A percentile compares a stretch with the other conserved stretches of the same genome.
These are phyloP conservation scores for Tachina grossa DNA, from an alignment of 2,888 invertebrate genomes.

Conservation along the genomic window DNA sequence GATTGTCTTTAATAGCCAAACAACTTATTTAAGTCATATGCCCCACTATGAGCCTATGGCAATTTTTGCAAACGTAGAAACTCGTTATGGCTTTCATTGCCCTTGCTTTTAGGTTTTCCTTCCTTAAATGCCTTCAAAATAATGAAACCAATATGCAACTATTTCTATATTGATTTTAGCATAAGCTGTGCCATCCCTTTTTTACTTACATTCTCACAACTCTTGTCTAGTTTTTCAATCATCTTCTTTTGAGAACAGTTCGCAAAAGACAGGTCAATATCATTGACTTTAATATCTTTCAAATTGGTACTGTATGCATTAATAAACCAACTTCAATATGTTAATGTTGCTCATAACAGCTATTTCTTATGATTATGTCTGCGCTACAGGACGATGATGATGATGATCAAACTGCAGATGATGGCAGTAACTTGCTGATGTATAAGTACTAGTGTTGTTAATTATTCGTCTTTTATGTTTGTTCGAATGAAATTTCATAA, in stretches of 20 bases:
- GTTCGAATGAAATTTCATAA: too few relatives aligned
- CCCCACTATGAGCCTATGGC: too few relatives aligned
- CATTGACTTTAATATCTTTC: slow-evolving; percentile 67
- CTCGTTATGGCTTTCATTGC: not conserved
- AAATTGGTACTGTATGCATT: slow-evolving; percentile 59
- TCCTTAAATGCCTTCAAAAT: not conserved
- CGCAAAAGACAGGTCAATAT: slow-evolving; percentile 65
- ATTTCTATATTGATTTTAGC: slow-evolving; percentile 13
- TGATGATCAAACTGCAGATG: slow-evolving; percentile 9
- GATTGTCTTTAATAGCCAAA: too few relatives aligned
- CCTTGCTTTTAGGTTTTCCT: not conserved
- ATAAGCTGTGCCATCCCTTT: not conserved
- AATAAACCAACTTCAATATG: slow-evolving; percentile 67
- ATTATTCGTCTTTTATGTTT: too few relatives aligned
- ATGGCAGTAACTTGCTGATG: not conserved
- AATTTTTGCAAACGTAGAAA: too few relatives aligned
- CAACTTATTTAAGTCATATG: too few relatives aligned
- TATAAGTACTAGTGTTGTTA: too few relatives aligned
- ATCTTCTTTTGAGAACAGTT: slow-evolving; percentile 38
- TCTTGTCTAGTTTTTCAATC: slow-evolving; percentile 60
- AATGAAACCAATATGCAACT: not conserved
- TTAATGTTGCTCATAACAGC: slow-evolving; percentile 61
- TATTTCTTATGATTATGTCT: slow-evolving; percentile 52
- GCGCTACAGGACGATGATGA: slow-evolving; percentile 5
- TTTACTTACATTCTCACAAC: not conserved